Conservation (phyloP, 2,113 vertebrate species). For the Cebus imitator region DNA sequence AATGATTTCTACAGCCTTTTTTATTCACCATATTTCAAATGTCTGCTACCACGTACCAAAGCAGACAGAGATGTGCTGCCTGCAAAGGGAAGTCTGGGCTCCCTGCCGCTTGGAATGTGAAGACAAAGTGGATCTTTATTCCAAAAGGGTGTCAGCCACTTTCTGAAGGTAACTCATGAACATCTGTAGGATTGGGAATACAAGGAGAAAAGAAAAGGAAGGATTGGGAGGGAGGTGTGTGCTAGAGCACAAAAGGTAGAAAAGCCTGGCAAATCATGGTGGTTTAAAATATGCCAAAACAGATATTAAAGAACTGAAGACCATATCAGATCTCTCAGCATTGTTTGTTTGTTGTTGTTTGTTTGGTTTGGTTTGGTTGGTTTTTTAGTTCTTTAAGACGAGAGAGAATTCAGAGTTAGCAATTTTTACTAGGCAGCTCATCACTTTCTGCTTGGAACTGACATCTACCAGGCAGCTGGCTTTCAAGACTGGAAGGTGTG, state of each 20-base stretch:
- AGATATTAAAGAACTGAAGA: conserved; percentile 47
- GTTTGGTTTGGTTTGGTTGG: not conserved
- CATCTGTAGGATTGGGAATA: not conserved
- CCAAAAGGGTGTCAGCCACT: not conserved
- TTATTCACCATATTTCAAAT: conserved; percentile 64
- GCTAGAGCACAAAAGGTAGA: not conserved
- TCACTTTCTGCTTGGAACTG: conserved; percentile 38
- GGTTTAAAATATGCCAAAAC: not conserved
- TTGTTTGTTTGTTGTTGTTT: not conserved
- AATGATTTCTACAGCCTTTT: conserved; percentile 67
- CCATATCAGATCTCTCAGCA: not conserved
- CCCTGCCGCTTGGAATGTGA: not conserved
- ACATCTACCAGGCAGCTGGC: conserved; percentile 54
- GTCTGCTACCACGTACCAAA: conserved; percentile 46
- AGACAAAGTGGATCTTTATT: conserved; percentile 30
- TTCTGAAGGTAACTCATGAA: conserved; percentile 32
- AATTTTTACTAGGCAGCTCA: not conserved
- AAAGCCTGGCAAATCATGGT: not conserved
- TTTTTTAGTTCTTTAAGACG: conserved; percentile 7
- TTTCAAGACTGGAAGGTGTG: conserved; percentile 18
- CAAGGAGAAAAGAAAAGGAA: not conserved
- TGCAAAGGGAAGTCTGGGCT: conserved; percentile 12
- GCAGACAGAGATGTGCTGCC: conserved; percentile 40
- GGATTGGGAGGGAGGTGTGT: no score
- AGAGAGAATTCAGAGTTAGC: conserved; percentile 38